A percentile compares a stretch with the other conserved stretches of the same genome.
phyloP scores from a whole-genome alignment of 2,113 vertebrate species.

The Sebastes fasciatus region DNA sequence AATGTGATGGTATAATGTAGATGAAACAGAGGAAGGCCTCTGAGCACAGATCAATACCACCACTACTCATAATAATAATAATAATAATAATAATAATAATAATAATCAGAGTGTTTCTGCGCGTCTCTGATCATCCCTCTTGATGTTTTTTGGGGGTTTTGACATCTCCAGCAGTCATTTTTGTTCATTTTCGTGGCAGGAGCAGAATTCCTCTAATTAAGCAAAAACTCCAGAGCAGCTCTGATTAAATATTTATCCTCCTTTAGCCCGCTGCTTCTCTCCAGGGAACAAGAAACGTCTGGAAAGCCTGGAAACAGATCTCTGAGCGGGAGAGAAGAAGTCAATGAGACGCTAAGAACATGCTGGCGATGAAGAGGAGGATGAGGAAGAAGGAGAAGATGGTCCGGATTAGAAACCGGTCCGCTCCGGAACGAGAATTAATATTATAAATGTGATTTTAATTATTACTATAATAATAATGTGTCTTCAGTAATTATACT shows the following conservation, averaged over 20 bases:
- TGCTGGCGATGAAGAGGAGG: constrained; percentile 38
- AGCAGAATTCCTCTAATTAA: constrained; percentile 73
- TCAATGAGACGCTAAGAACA: constrained; percentile 62
- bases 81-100: not conserved
- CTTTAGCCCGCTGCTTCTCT: constrained; percentile 61
- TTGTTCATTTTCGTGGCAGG: constrained; percentile 43
- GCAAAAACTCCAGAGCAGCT: constrained; percentile 63
- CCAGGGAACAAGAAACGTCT: constrained; percentile 62
- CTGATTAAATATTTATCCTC: constrained; percentile 80
- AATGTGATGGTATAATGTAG: not conserved
- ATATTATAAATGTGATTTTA: not conserved
- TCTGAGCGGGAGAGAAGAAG: constrained; percentile 51
- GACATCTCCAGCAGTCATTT: constrained; percentile 50
- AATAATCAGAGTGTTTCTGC: not conserved
- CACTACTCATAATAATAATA: not conserved
- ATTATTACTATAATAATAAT: not conserved
- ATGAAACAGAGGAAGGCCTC: not conserved
- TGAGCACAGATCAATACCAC: not conserved
- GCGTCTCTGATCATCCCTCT: not conserved
- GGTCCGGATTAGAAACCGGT: constrained; percentile 14
- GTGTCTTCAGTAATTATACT: no score
- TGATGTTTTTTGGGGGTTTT: constrained; percentile 18
- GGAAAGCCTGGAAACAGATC: constrained; percentile 60
- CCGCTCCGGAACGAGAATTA: not conserved
- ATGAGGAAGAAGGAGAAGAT: constrained; percentile 37